These are phyloP conservation scores for Gadopsis marmoratus DNA, from an alignment of 2,797 vertebrate genomes.

Conservation along the genomic window DNA sequence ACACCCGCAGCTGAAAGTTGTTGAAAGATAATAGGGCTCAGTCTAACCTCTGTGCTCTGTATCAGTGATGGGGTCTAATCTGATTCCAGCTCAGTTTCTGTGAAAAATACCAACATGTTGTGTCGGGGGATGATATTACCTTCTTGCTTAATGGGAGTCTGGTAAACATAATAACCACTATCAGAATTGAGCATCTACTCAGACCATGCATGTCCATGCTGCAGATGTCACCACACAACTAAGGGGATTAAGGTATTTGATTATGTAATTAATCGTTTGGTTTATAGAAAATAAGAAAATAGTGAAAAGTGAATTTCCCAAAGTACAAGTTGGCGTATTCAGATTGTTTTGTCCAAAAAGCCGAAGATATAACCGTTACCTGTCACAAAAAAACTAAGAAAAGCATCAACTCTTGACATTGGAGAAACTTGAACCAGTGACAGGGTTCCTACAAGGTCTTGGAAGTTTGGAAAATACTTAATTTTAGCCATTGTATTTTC, in stretches of 20 bases:
- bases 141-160: slow-evolving; percentile 23
- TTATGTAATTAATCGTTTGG: too few species aligned
- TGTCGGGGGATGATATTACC: slow-evolving; percentile 25
- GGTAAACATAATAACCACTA: neutral
- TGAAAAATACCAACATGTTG: slow-evolving; percentile 52
- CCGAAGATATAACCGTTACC: too few species aligned
- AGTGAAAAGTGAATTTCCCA: too few species aligned
- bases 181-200: neutral
- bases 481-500: too few species aligned
- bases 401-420: neutral
- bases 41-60: slow-evolving; percentile 24
- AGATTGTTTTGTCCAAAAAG: neutral
- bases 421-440: too few species aligned
- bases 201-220: neutral
- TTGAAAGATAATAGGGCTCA: slow-evolving; percentile 47
- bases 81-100: slow-evolving; percentile 59
- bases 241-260: neutral
- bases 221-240: neutral
- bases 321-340: too few species aligned
- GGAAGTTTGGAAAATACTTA: too few species aligned
- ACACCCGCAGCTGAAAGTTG: slow-evolving; percentile 60
- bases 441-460: too few species aligned
- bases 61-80: slow-evolving; percentile 57
- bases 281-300: too few species aligned
- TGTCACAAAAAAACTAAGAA: neutral